These are phyloP conservation scores for Daphoenositta chrysoptera DNA, from an alignment of 2,113 vertebrate species.

Conservation along the genomic window DNA sequence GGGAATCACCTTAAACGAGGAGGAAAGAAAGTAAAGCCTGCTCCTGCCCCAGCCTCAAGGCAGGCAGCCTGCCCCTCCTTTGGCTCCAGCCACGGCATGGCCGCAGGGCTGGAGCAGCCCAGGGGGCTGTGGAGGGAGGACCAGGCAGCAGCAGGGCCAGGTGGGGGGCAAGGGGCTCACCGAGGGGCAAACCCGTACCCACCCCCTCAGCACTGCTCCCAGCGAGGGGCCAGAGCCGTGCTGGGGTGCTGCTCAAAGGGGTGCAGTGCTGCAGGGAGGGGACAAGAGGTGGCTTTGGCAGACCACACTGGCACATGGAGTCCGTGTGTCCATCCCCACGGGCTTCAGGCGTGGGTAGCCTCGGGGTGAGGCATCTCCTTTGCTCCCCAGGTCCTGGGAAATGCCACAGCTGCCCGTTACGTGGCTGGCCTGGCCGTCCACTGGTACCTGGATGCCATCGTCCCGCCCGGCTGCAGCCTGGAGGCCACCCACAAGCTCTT, in stretches of 20 bases:
- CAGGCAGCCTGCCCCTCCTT: neutral
- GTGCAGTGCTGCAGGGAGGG: neutral
- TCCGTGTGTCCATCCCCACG: rapidly evolving
- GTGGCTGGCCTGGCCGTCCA: slow-evolving; percentile 86
- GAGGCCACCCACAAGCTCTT: slow-evolving; percentile 81
- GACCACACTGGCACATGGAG: rapidly evolving
- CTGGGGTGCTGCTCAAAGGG: neutral
- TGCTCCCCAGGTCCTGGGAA: slow-evolving; percentile 77
- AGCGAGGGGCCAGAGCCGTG: rapidly evolving
- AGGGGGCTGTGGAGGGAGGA: neutral
- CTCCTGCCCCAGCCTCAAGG: neutral
- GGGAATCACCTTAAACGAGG: neutral
- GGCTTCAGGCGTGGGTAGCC: rapidly evolving
- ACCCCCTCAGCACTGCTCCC: neutral
- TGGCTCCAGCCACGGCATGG: neutral
- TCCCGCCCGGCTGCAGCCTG: slow-evolving; percentile 74
- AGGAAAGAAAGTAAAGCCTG: rapidly evolving
- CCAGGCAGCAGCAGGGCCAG: neutral
- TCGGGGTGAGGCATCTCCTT: neutral
- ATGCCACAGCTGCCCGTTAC: slow-evolving; percentile 77
- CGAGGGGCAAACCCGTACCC: rapidly evolving
- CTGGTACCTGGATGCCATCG: slow-evolving; percentile 86
- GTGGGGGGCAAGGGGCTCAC: neutral
- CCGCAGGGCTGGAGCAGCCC: rapidly evolving
- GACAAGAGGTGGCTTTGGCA: neutral